phyloP scores from a whole-genome alignment of 2,888 invertebrate species.

The Silvanus unidentatus region DNA sequence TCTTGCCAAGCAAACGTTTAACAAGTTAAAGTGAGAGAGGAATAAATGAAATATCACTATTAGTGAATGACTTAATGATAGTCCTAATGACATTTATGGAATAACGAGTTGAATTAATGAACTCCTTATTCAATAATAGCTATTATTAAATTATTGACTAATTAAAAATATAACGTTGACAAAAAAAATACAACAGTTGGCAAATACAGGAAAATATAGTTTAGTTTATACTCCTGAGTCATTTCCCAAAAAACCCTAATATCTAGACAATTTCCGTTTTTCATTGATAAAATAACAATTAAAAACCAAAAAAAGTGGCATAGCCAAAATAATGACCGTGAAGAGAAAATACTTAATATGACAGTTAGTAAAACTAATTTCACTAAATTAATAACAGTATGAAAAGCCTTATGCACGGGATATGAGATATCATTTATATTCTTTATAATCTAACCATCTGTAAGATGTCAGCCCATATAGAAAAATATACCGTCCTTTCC shows the following conservation, averaged over 20 bases:
- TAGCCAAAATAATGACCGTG: no score
- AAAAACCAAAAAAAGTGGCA: no score
- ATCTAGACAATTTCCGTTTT: neutral
- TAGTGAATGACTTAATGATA: conserved; percentile 17
- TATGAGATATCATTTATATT: conserved; percentile 22
- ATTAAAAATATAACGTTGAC: no score
- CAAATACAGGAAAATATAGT: neutral
- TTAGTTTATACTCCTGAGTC: no score
- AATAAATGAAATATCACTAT: no score
- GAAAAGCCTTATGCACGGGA: conserved; percentile 8
- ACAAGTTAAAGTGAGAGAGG: no score
- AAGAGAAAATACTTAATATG: no score
- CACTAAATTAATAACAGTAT: no score
- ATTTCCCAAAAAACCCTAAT: no score
- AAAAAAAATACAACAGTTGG: conserved; percentile 3
- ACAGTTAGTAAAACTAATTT: no score
- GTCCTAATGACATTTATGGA: conserved; percentile 18
- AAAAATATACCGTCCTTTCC: conserved; percentile 7
- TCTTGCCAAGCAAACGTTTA: no score
- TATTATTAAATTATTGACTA: neutral
- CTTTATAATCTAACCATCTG: conserved; percentile 31
- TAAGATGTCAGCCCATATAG: conserved; percentile 19
- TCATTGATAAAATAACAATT: neutral
- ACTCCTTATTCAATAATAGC: neutral
- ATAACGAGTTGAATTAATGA: conserved; percentile 18